Base-by-base conservation (phyloP, 1,140 invertebrate genomes). In the Cotesia vestalis region DNA sequence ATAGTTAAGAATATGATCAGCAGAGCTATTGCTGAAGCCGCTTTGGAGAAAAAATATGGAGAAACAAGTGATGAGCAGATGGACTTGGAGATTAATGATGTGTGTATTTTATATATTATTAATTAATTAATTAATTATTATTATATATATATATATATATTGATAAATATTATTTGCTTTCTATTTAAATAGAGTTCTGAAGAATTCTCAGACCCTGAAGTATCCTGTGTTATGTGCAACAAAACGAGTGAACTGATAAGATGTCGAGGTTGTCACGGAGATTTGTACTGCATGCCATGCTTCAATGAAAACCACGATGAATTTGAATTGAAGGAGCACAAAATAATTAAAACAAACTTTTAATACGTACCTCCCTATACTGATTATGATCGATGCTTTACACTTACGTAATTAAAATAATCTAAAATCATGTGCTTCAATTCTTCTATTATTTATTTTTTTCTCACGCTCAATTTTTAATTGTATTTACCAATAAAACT, bases 301-400 rank as follows among this genome's bases (percentile, higher is more conserved):
- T 86, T 82, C 36, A 74, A 81, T 46, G 79, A 82, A 38, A 80
- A 83, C 66, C 85, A 85, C 35, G 83, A 84, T 36, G 82, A 83
- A 67, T 55, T 55, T 55, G 53, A 55, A 17, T 67, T 84, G 72
- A 36, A 60, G 8, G 80, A 79, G 57, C 84, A 85, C 38, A 79
- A 78, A 61, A 73, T 63, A 60, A 73, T 79, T 11, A 78, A 79
- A 72, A 76, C 74, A 34, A 74, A 78, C 66, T 4, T 55, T n/a
- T 12, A 14, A 46, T 9, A 46, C 40, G 5, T 9, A 46, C 40
- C 27, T 27, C 27, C 1, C 27, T 2, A 27, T 46, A 46, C 11
- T 46, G 27, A 27, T 27, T 27, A 27, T 27, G 27, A 27, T 27
- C 27, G 40, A 46, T 46, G 40, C 40, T 46, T 46, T 11, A 9